Percentiles rank a stretch among this genome's conserved stretches.
Conservation (phyloP, 1,140 invertebrate genomes). For the Drosophila melanica region DNA sequence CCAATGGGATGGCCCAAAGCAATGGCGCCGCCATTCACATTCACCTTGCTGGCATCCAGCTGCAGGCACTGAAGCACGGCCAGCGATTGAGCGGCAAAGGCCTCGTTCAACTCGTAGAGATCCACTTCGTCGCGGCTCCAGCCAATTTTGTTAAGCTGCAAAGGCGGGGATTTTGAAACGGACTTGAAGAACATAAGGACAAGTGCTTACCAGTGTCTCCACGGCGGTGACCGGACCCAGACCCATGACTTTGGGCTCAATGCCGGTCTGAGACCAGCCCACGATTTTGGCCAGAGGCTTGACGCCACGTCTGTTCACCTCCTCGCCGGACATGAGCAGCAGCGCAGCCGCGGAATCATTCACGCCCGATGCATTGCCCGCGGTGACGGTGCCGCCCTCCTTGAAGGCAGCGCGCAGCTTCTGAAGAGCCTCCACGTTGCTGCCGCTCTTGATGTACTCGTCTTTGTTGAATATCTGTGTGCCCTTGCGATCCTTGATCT, state of each 20-base stretch:
- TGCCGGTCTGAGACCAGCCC: conserved; percentile 87
- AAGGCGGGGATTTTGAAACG: not conserved
- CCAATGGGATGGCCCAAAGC: conserved; percentile 96
- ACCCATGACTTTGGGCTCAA: conserved; percentile 92
- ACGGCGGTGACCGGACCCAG: conserved; percentile 89
- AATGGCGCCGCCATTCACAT: conserved; percentile 93
- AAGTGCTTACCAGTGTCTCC: conserved; percentile 86
- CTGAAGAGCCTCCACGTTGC: conserved; percentile 86
- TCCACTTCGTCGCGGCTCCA: conserved; percentile 94
- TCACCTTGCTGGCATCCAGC: conserved; percentile 90
- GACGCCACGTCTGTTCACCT: conserved; percentile 84
- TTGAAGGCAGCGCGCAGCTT: conserved; percentile 88
- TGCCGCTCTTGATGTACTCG: conserved; percentile 88
- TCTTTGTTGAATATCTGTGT: conserved; percentile 86
- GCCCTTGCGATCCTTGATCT: conserved; percentile 85
- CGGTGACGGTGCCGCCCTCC: conserved; percentile 89
- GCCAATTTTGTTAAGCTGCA: conserved; percentile 89
- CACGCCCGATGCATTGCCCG: conserved; percentile 92
- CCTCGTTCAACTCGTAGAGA: conserved; percentile 95
- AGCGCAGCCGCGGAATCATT: conserved; percentile 95
- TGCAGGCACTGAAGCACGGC: conserved; percentile 88
- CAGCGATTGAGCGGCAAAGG: conserved; percentile 91
- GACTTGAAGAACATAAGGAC: not conserved
- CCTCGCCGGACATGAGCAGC: conserved; percentile 87
- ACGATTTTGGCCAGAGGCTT: conserved; percentile 88